phyloP scores from a whole-genome alignment of 2,113 vertebrate genomes.

The Campylomormyrus tamandua region DNA sequence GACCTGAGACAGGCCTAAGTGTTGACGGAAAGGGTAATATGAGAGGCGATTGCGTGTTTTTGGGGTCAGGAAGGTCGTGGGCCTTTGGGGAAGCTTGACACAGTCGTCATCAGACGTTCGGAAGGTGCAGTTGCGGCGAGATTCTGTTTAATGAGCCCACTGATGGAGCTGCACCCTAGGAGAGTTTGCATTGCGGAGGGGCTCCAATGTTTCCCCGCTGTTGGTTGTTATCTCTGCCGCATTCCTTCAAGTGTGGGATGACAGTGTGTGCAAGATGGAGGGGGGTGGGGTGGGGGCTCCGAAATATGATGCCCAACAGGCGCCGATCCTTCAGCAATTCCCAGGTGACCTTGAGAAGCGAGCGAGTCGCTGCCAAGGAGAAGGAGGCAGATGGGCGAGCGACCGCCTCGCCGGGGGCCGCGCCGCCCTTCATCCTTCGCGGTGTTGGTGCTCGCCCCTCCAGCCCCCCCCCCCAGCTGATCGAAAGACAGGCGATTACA shows the following conservation, averaged over 20 bases:
- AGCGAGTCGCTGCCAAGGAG: neutral
- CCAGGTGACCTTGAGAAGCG: conserved; percentile 14
- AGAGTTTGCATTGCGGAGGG: neutral
- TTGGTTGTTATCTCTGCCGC: neutral
- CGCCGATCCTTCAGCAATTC: neutral
- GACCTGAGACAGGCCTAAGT: neutral
- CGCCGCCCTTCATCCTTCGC: neutral
- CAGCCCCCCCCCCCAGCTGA: neutral
- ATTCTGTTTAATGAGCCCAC: neutral
- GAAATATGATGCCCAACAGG: neutral
- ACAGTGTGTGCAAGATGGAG: neutral
- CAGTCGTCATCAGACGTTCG: neutral
- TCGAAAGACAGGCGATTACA: neutral
- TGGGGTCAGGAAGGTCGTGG: neutral
- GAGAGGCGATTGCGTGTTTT: neutral
- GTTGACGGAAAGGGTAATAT: neutral
- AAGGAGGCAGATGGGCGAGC: conserved; percentile 12
- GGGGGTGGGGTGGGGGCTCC: neutral
- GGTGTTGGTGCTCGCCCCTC: neutral
- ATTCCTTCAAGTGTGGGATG: neutral
- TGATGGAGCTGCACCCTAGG: neutral
- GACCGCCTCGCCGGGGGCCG: neutral
- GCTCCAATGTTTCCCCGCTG: neutral
- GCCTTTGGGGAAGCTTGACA: neutral
- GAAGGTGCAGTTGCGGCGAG: neutral